Percentiles rank a stretch among this genome's conserved stretches.
Evolutionary conservation across 2,888 invertebrate genomes (phyloP).

Genomic region (Panzeria rudis): DNA sequence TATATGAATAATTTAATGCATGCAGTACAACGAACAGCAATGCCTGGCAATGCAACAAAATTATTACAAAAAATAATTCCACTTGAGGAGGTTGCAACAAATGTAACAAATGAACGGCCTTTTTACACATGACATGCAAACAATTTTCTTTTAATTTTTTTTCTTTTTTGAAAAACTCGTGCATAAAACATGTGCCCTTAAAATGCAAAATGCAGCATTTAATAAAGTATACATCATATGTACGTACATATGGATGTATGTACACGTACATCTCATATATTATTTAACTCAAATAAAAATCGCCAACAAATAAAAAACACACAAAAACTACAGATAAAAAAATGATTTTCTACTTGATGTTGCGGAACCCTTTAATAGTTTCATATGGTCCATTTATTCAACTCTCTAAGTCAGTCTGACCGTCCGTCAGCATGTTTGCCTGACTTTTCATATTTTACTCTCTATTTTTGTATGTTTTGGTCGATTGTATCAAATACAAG

Average conservation of each 20-base stretch:
- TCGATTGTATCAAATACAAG: conserved; percentile 5
- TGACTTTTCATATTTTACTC: background rate
- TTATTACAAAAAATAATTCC: background rate
- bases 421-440: background rate
- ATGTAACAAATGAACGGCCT: background rate
- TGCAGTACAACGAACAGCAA: background rate
- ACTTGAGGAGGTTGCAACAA: conserved; percentile 12
- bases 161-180: conserved; percentile 21
- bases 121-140: conserved; percentile 35
- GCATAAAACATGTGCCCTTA: conserved; percentile 51
- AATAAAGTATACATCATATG: background rate
- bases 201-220: background rate
- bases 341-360: conserved; percentile 52
- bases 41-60: conserved; percentile 6
- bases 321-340: conserved; percentile 2
- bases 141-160: conserved; percentile 11
- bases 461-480: conserved; percentile 26
- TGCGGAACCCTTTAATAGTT: conserved; percentile 52
- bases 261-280: conserved; percentile 13
- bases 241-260: background rate
- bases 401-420: background rate
- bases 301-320: background rate
- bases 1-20: conserved; percentile 27
- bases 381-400: background rate
- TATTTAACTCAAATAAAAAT: conserved; percentile 19